Conservation (phyloP, 2,113 vertebrate genomes). For the Myanophis thanlyinensis region DNA sequence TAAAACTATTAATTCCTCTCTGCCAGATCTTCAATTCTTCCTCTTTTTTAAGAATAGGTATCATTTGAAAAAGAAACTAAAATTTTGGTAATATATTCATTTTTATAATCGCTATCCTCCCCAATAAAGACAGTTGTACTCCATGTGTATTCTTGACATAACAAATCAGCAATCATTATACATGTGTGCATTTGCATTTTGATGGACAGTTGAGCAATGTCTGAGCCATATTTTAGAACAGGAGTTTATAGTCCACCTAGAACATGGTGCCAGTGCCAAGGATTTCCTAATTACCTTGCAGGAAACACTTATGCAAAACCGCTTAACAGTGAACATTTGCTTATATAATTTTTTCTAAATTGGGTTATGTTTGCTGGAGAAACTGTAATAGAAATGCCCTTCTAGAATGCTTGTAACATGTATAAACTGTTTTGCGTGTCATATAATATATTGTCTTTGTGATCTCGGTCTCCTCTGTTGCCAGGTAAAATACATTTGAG, state of each 20-base stretch:
- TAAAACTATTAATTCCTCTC: too few relatives aligned
- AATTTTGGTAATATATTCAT: too few relatives aligned
- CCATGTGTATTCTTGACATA: background rate
- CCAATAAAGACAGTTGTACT: too few relatives aligned
- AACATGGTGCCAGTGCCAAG: constrained; percentile 1
- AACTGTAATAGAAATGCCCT: constrained; percentile 16
- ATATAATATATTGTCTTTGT: constrained; percentile 31
- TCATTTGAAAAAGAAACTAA: too few relatives aligned
- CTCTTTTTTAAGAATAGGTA: too few relatives aligned
- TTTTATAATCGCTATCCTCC: too few relatives aligned
- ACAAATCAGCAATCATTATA: background rate
- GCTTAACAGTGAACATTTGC: background rate
- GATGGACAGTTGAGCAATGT: background rate
- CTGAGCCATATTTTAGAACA: constrained; percentile 2
- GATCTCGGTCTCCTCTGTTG: constrained; percentile 61
- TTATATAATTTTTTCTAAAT: background rate
- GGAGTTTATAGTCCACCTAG: constrained; percentile 13
- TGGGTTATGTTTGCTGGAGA: constrained; percentile 1
- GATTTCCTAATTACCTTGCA: background rate
- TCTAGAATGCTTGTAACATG: constrained; percentile 59
- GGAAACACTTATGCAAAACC: background rate
- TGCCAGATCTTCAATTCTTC: too few relatives aligned
- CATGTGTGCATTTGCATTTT: background rate
- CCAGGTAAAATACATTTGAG: constrained; percentile 67
- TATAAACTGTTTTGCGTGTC: constrained; percentile 54